phyloP scores from a whole-genome alignment of 2,888 invertebrate genomes.

The Ormyrus rosae region DNA sequence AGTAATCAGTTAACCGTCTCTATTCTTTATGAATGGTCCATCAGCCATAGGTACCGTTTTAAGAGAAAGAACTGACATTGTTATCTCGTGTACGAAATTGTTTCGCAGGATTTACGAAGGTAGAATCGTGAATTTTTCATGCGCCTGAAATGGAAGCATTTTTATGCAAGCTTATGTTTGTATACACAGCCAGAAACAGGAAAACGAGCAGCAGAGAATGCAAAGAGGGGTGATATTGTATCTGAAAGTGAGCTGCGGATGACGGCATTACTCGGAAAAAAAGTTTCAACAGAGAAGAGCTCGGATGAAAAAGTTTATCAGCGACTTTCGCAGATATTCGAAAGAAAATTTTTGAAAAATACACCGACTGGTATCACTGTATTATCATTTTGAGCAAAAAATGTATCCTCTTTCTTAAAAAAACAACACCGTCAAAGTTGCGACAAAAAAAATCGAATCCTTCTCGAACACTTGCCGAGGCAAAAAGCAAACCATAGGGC shows the following conservation, averaged over 20 bases:
- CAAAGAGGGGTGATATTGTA: neutral
- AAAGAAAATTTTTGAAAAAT: too few relatives aligned
- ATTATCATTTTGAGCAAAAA: too few relatives aligned
- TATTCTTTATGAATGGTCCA: too few relatives aligned
- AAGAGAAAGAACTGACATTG: neutral
- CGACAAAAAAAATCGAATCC: too few relatives aligned
- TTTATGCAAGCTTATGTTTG: conserved; percentile 44
- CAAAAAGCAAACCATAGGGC: neutral
- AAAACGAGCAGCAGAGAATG: neutral
- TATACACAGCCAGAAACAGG: neutral
- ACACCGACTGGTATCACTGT: too few relatives aligned
- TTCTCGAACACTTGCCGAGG: too few relatives aligned
- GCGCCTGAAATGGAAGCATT: conserved; percentile 48
- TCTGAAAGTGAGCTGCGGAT: neutral
- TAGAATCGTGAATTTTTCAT: conserved; percentile 49
- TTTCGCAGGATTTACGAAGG: conserved; percentile 43
- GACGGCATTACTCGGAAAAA: neutral
- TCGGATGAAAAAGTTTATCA: neutral
- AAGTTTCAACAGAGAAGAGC: neutral
- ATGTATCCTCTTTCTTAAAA: too few relatives aligned
- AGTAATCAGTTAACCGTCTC: too few relatives aligned
- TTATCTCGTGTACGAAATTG: conserved; percentile 29
- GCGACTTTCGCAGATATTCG: too few relatives aligned
- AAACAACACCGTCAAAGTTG: too few relatives aligned
- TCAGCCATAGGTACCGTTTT: neutral